phyloP scores from a whole-genome alignment of 2,113 vertebrate genomes.

The Corythornis vintsioides region DNA sequence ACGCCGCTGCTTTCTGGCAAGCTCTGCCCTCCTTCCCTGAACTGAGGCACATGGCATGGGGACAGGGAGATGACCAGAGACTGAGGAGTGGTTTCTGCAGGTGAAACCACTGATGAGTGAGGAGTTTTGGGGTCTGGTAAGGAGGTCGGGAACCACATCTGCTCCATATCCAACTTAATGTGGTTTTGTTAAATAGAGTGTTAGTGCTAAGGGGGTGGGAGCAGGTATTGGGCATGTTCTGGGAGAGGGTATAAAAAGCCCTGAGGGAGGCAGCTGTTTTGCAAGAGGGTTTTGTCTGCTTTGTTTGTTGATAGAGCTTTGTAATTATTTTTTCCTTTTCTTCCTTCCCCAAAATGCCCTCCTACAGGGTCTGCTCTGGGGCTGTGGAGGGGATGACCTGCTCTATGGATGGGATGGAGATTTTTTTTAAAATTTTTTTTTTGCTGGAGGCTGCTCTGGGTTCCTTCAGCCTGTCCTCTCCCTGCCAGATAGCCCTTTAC shows the following conservation, averaged over 20 bases:
- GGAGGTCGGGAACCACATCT: background rate
- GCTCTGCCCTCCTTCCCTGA: background rate
- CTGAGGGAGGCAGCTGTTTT: rapidly evolving
- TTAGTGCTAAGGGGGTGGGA: background rate
- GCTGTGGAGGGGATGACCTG: background rate
- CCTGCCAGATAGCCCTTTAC: background rate
- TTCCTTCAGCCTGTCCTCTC: background rate
- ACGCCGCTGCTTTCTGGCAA: background rate
- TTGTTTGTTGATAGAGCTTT: rapidly evolving
- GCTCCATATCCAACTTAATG: background rate
- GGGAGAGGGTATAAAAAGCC: background rate
- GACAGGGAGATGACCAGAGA: background rate
- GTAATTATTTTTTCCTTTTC: background rate
- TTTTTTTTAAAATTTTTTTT: background rate
- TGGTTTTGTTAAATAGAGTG: background rate
- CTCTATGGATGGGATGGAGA: background rate
- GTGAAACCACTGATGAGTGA: background rate
- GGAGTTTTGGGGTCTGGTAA: background rate
- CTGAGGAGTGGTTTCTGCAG: background rate
- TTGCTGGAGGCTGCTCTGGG: background rate
- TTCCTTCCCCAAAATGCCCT: background rate
- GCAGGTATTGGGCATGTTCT: rapidly evolving
- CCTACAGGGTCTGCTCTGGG: background rate
- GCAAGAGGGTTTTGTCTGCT: rapidly evolving
- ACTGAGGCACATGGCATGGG: rapidly evolving